Evolutionary conservation across 2,797 vertebrate species (phyloP), one percentile per base, ranked within the genome.

Genomic region (Lagorchestes hirsutus): DNA sequence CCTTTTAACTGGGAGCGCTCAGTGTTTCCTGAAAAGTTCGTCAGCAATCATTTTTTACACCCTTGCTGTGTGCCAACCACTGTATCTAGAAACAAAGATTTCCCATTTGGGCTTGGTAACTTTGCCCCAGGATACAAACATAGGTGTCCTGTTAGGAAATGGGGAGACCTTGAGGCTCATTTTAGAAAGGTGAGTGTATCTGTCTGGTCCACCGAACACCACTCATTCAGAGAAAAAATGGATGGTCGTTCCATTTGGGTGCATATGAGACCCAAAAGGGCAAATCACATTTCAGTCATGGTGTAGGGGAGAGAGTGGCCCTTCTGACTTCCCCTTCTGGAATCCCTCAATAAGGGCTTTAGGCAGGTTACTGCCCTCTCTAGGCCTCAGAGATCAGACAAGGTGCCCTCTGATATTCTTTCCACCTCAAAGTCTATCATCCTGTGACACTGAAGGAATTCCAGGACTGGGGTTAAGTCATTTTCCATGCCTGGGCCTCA

Each of bases 271-370:
- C 2, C 59, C n/a, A 10, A 67, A 82, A 28, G 24, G 22, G 11
- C 59, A 27, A 14, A 54, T 34, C 31, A n/a, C 5, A 9, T 12
- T 1, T 16, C 50, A 1, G 18, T 0, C 0, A 34, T n/a, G 0
- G 0, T 46, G 46, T 29, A 0, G 0, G 1, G 57, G 29, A 87
- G 31, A 5, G 24, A n/a, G 56, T 3, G 0, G 0, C n/a, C 29
- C 52, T 34, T 31, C 2, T 14, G 18, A 87, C 18, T 82, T 10
- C 67, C n/a, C n/a, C 2, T 82, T n/a, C 67, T 40, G 8, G 2
- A 40, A 40, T 82, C n/a, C 16, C 5, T 40, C 0, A 4, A 18
- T 40, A 34, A 74, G 10, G 62, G 14, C 4, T 18, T 18, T n/a
- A 14, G 4, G 34, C 6, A 67, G 31, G 3, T 74, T 5, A 40